Percentiles rank a stretch among this genome's conserved stretches.
These are phyloP conservation scores for Linepithema humile DNA, from an alignment of 1,140 invertebrate species.

Conservation along the genomic window DNA sequence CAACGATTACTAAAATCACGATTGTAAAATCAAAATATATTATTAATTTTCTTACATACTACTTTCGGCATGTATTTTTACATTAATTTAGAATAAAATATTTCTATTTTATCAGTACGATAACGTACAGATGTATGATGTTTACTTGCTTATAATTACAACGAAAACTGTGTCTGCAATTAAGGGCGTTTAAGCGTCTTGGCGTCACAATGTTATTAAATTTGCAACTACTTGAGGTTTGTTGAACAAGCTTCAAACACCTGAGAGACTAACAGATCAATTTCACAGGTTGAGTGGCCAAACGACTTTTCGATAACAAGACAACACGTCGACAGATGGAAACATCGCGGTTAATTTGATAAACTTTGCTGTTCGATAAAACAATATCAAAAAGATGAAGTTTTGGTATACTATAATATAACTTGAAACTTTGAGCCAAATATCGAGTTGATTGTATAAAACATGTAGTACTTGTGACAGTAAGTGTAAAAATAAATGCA, in stretches of 20 bases:
- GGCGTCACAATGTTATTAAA: not conserved
- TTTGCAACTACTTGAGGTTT: conserved; percentile 12
- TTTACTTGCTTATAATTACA: not conserved
- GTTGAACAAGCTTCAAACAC: not conserved
- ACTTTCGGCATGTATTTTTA: not conserved
- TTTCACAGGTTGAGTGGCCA: conserved; percentile 7
- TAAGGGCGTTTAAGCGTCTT: not conserved
- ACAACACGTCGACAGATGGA: not conserved
- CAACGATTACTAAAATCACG: too few relatives aligned
- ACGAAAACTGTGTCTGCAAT: not conserved
- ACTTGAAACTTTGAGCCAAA: not conserved
- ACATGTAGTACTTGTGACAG: not conserved
- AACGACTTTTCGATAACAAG: conserved; percentile 46
- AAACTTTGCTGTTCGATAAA: conserved; percentile 24
- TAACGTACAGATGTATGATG: too few relatives aligned
- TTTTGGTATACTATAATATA: conserved; percentile 1
- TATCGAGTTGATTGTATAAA: not conserved
- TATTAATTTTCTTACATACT: not conserved
- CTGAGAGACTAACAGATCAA: conserved; percentile 24
- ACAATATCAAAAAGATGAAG: conserved; percentile 32
- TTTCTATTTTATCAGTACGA: not conserved
- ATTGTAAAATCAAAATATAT: not conserved
- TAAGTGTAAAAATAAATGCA: not conserved
- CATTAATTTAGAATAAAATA: not conserved
- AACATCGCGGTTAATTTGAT: conserved; percentile 23